Percentiles rank a stretch among this genome's conserved stretches.
phyloP scores from a whole-genome alignment of 1,140 invertebrate species.

The Archivesica marissinica region DNA sequence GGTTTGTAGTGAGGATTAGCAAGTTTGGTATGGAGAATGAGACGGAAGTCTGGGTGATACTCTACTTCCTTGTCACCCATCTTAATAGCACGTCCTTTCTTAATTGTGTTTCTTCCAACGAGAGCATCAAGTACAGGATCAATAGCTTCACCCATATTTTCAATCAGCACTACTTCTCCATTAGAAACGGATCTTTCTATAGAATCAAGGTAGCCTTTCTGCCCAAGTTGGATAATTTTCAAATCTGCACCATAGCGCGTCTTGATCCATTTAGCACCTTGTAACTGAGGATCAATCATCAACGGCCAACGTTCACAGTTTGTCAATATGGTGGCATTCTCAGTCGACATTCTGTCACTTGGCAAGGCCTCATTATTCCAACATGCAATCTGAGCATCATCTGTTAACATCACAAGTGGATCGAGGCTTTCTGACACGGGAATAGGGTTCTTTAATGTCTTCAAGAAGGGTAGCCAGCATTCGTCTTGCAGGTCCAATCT shows the following conservation, averaged over 20 bases:
- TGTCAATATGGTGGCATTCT: conserved; percentile 97
- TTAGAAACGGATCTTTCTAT: conserved; percentile 93
- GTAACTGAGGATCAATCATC: conserved; percentile 96
- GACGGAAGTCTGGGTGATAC: conserved; percentile 93
- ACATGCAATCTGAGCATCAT: conserved; percentile 96
- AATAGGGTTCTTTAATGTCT: conserved; percentile 87
- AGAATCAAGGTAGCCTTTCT: conserved; percentile 95
- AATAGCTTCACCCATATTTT: conserved; percentile 97
- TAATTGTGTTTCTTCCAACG: conserved; percentile 96
- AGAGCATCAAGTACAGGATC: conserved; percentile 98
- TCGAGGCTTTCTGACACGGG: conserved; percentile 95
- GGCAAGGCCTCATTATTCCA: conserved; percentile 99
- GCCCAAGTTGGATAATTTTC: conserved; percentile 92
- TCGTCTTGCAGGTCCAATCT: conserved; percentile 94
- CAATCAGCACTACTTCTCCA: conserved; percentile 93
- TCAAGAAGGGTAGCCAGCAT: conserved; percentile 88
- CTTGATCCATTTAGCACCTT: conserved; percentile 98
- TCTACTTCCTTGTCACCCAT: conserved; percentile 98
- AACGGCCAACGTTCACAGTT: conserved; percentile 98
- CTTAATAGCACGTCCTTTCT: conserved; percentile 96
- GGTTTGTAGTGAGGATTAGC: conserved; percentile 99
- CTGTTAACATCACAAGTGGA: conserved; percentile 93
- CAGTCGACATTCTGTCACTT: conserved; percentile 97
- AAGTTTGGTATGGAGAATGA: conserved; percentile 97
- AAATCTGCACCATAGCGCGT: conserved; percentile 93